Base-by-base conservation (phyloP, 2,888 invertebrate genomes). In the Erynnis tages region DNA sequence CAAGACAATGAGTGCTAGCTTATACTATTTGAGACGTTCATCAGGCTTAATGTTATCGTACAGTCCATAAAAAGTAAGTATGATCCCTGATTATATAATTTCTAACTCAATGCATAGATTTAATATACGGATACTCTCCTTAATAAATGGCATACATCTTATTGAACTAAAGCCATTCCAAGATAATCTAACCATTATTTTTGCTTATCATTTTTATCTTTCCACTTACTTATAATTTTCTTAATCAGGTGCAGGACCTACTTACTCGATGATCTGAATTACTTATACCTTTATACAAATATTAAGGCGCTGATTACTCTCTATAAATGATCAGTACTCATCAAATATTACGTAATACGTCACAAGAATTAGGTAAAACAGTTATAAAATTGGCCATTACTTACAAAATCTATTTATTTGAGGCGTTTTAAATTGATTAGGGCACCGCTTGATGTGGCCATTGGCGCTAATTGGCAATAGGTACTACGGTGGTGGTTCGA, bases 381-480 rank as follows among this genome's bases (percentile, higher is more conserved):
- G 4, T 27, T 32, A 34, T 16, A 6, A 8, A 40, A 41, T 49
- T 41, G 27, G 16, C 32, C 17, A 34, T 34, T 32, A 23, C 25
- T 25, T 34, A n/a, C 10, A 35, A 13, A 41, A 16, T 41, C 1
- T 23, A 16, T 41, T 27, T 29, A 23, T 48, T 49, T 41, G 17
- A 14, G 43, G 35, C 35, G 59, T 65, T 67, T 69, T 66, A 76
- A 76, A 76, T 77, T 76, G 55, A 65, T 73, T 72, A 76, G 69
- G 68, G 65, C 66, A 57, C 52, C 69, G 69, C 57, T 57, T 63
- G 73, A 81, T 77, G 73, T 83, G 84, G 85, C 80, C 83, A 86
- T 86, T 78, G 81, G 73, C 74, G 74, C 79, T 84, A 79, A 84
- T 84, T 82, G 82, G 79, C 81, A 69, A 72, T 76, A n/a, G n/a